Evolutionary conservation across 2,888 invertebrate species (phyloP).

Genomic region (Coenonympha arcania): DNA sequence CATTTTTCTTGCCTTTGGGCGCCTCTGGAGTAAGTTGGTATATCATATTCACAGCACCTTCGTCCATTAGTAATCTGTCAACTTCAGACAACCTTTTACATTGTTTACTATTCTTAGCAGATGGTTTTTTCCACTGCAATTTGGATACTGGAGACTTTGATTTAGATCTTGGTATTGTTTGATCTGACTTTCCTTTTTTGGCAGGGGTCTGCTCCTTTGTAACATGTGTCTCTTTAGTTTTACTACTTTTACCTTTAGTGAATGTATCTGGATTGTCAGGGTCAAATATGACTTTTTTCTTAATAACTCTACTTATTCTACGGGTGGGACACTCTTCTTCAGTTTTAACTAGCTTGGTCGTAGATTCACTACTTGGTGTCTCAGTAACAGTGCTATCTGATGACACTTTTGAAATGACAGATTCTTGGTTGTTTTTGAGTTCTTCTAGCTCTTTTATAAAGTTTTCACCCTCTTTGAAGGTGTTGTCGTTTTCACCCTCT

Average conservation of each 20-base stretch:
- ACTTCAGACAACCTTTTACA: slow-evolving; percentile 79
- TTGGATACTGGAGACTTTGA: slow-evolving; percentile 57
- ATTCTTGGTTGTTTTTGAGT: slow-evolving; percentile 32
- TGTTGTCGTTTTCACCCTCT: slow-evolving; percentile 23
- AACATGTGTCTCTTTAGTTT: slow-evolving; percentile 42
- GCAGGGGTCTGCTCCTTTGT: slow-evolving; percentile 40
- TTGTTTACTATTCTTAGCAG: slow-evolving; percentile 63
- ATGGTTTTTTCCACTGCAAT: slow-evolving; percentile 65
- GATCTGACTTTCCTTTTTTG: slow-evolving; percentile 50
- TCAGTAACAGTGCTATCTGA: slow-evolving; percentile 37
- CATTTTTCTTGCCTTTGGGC: slow-evolving; percentile 65
- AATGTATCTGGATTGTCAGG: slow-evolving; percentile 76
- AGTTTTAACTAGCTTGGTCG: slow-evolving; percentile 39
- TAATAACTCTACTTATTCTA: slow-evolving; percentile 75
- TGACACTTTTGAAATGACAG: slow-evolving; percentile 31
- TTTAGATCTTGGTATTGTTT: slow-evolving; percentile 38
- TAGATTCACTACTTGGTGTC: slow-evolving; percentile 40
- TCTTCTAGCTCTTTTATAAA: slow-evolving; percentile 35
- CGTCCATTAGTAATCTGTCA: slow-evolving; percentile 85
- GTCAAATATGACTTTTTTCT: slow-evolving; percentile 83
- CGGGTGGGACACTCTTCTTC: slow-evolving; percentile 51
- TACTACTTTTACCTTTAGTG: slow-evolving; percentile 55
- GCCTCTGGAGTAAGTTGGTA: slow-evolving; percentile 81
- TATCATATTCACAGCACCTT: slow-evolving; percentile 89
- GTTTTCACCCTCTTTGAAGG: slow-evolving; percentile 11